Conservation (phyloP, 2,113 vertebrate species). For the Pterocles gutturalis region DNA sequence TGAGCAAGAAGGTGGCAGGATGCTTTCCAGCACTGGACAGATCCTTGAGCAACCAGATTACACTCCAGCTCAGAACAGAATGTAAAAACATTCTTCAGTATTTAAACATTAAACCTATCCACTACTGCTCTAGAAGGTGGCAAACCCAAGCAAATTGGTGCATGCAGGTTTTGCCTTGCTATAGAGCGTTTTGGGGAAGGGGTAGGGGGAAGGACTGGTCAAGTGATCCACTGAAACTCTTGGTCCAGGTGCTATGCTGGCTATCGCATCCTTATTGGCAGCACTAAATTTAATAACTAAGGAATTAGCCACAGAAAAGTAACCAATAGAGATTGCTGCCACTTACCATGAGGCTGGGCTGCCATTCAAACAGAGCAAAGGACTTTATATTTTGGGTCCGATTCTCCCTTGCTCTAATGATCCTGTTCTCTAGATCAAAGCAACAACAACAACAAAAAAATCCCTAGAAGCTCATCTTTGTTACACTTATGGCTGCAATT, state of each 20-base stretch:
- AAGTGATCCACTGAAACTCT: background rate
- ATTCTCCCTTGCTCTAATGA: background rate
- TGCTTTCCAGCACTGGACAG: background rate
- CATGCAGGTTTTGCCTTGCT: fast-evolving
- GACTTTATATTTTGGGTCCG: fast-evolving
- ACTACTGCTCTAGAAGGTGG: background rate
- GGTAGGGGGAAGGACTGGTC: fast-evolving
- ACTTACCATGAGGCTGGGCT: fast-evolving
- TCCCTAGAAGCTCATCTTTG: background rate
- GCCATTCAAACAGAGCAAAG: background rate
- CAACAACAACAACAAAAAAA: background rate
- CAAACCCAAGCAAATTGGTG: background rate
- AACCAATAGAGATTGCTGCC: background rate
- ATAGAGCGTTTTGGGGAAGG: background rate
- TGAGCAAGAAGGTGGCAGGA: background rate
- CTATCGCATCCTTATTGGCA: fast-evolving
- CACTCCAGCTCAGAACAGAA: background rate
- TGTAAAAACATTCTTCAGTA: fast-evolving
- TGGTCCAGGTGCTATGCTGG: background rate
- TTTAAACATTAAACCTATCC: background rate
- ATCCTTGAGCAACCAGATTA: background rate
- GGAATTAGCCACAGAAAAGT: background rate
- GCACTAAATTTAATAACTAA: background rate
- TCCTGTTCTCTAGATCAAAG: background rate
- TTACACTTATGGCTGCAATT: background rate